Percentiles rank a stretch among this genome's conserved stretches.
phyloP scores from a whole-genome alignment of 2,888 invertebrate genomes.

The Plagodis dolabraria region DNA sequence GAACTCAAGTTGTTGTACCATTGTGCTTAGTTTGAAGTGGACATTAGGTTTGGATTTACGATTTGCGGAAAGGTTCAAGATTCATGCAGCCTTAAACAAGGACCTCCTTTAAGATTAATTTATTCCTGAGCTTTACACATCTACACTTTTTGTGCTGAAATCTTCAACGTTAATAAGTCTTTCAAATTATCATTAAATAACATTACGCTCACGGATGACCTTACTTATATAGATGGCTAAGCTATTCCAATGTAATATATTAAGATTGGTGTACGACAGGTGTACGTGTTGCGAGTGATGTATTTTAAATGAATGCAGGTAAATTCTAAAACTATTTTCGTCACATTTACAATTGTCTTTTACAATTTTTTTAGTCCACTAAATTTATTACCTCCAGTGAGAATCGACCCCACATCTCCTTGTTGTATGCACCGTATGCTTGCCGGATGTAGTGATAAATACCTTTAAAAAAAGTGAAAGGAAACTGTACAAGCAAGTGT shows the following conservation, averaged over 20 bases:
- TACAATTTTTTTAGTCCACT: neutral
- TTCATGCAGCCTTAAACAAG: slow-evolving; percentile 16
- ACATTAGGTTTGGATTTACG: slow-evolving; percentile 29
- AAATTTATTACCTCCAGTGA: no score
- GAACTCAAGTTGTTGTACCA: slow-evolving; percentile 32
- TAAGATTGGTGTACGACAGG: no score
- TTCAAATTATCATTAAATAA: slow-evolving; percentile 17
- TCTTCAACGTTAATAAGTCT: neutral
- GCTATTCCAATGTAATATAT: slow-evolving; percentile 9
- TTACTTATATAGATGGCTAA: slow-evolving; percentile 16
- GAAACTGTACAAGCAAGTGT: no score
- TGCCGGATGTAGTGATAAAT: no score
- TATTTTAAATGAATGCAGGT: no score
- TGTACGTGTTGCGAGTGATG: no score
- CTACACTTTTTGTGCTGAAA: neutral
- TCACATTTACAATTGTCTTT: no score
- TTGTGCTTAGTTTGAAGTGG: slow-evolving; percentile 30
- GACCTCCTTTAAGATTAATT: neutral
- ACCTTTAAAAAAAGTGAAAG: no score
- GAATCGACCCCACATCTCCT: no score
- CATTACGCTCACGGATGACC: slow-evolving; percentile 15
- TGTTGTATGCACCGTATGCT: no score
- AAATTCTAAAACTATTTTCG: no score
- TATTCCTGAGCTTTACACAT: neutral
- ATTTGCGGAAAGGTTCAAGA: slow-evolving; percentile 25